Evolutionary conservation across 2,888 invertebrate species (phyloP), one percentile per base, ranked within the genome.

Genomic region (Cremastobaeus sp.): DNA sequence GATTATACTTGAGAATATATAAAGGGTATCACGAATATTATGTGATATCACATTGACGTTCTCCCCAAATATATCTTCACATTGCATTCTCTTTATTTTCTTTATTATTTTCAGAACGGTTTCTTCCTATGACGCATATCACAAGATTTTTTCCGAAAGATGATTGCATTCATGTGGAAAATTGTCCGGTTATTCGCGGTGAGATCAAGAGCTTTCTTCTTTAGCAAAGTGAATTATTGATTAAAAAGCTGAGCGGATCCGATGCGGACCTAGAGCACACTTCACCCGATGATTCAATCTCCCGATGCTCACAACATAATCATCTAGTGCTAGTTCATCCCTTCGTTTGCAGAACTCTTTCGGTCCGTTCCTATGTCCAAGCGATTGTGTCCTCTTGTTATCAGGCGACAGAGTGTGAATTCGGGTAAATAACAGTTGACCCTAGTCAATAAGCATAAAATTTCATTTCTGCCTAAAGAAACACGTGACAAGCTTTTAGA

Each of bases 271-370:
- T 86, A 82, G 77, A 86, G 87, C 60, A 85, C 84, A 81, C 85
- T 86, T 81, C 82, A 85, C 80, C 35, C 80, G 79, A 79, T 81
- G 83, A 85, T 86, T 86, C 82, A 86, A 86, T 87, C 84, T 82
- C 81, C 60, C 74, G 76, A 81, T 82, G 81, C 77, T 81, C 82
- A 83, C 84, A 79, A 86, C 86, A 86, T 86, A 86, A 87, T 86
- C 84, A 85, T 84, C 82, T 81, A 72, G 74, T 65, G 79, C 74
- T 78, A 76, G 81, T 80, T 84, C 81, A 79, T 83, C 81, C 83
- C 81, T 83, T 84, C 84, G 82, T 78, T 82, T 82, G 81, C 83
- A 85, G 84, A 81, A 80, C 57, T 82, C 81, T 83, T 80, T 82
- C 74, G 78, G 77, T 81, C 76, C 79, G 78, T 78, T 79, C 79